phyloP scores from a whole-genome alignment of 2,888 invertebrate genomes.

The Philaethria dido region DNA sequence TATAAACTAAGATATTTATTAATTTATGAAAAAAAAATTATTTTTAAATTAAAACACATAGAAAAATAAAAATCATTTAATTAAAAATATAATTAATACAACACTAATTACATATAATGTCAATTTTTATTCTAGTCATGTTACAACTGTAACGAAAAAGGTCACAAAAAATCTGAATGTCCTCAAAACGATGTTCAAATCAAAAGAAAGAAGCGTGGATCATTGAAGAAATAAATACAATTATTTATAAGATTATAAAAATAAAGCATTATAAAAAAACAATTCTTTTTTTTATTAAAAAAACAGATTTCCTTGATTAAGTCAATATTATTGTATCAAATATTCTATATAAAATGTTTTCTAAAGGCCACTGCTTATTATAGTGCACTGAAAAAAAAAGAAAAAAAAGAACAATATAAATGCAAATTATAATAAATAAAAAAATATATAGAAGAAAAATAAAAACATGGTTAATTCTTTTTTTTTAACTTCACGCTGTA shows the following conservation, averaged over 20 bases:
- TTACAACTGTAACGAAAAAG: slow-evolving; percentile 81
- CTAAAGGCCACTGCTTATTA: slow-evolving; percentile 11
- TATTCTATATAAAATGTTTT: not conserved
- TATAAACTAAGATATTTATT: no score
- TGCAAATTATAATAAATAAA: not conserved
- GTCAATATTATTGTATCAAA: slow-evolving; percentile 1
- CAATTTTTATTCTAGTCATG: slow-evolving; percentile 74
- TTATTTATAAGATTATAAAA: slow-evolving; percentile 12
- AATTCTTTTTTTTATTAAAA: slow-evolving; percentile 2
- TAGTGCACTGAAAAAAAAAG: slow-evolving; percentile 12
- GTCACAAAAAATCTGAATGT: slow-evolving; percentile 83
- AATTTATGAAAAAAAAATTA: no score
- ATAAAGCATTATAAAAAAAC: slow-evolving; percentile 17
- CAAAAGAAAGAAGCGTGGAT: slow-evolving; percentile 35
- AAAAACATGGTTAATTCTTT: not conserved
- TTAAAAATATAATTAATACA: slow-evolving; percentile 8
- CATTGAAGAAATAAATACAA: slow-evolving; percentile 27
- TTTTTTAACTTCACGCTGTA: no score
- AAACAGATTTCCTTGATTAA: slow-evolving; percentile 8
- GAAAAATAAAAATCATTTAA: slow-evolving; percentile 6
- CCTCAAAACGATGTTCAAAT: slow-evolving; percentile 55
- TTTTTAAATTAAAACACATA: not conserved
- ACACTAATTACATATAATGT: slow-evolving; percentile 4
- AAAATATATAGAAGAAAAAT: not conserved
- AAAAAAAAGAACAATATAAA: not conserved